Conservation (phyloP, 2,797 vertebrate species). For the Amblyopsis hoosieri region DNA sequence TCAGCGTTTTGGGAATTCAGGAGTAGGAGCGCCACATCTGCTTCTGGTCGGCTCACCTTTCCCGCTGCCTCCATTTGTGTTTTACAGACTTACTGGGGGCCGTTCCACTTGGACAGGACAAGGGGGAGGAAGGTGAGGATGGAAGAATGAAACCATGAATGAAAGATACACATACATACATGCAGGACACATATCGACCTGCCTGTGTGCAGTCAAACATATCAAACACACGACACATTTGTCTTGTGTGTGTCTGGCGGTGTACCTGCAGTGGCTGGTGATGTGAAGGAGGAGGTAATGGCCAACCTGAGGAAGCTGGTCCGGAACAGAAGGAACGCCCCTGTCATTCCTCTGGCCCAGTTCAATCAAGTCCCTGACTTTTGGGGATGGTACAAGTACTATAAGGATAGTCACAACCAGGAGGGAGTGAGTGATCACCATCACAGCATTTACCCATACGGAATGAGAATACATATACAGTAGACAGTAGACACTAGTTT, state of each 20-base stretch:
- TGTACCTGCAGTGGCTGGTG: conserved; percentile 48
- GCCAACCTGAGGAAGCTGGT: conserved; percentile 58
- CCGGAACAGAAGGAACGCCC: conserved; percentile 72
- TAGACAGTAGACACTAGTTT: no score
- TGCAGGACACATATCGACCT: neutral
- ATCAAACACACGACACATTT: neutral
- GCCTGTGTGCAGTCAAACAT: neutral
- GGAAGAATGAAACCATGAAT: conserved; percentile 11
- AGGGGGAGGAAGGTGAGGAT: conserved; percentile 57
- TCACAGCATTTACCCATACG: neutral
- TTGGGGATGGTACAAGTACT: conserved; percentile 84
- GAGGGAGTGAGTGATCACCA: conserved; percentile 74
- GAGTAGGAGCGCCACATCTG: conserved; percentile 67
- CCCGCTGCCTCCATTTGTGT: conserved; percentile 53
- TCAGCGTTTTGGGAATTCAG: conserved; percentile 65
- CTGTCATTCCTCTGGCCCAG: conserved; percentile 53
- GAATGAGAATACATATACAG: neutral
- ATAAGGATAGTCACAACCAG: conserved; percentile 78
- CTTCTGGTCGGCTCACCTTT: conserved; percentile 44
- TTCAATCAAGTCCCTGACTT: conserved; percentile 77
- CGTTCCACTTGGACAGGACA: conserved; percentile 70
- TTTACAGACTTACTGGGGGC: conserved; percentile 79
- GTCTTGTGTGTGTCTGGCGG: neutral
- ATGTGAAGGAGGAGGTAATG: conserved; percentile 51
- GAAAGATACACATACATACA: neutral